Evolutionary conservation across 2,888 invertebrate species (phyloP), one percentile per base, ranked within the genome.

Genomic region (Cryptophagus acutangulus): DNA sequence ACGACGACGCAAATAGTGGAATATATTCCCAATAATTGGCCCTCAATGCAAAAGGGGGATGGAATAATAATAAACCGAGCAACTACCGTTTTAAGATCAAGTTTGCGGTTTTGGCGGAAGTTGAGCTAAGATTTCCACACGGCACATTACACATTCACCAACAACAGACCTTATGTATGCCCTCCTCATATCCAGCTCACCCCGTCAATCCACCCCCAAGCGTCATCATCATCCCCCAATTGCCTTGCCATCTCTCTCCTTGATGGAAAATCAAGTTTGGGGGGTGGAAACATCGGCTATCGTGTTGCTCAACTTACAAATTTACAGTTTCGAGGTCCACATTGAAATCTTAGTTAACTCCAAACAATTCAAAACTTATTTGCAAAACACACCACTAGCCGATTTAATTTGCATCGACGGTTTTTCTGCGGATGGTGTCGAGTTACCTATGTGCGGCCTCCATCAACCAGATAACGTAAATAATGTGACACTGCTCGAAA

Each of bases 81-180:
- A 41, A 54, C 49, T 48, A 46, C 50, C 45, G 52, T 51, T 54
- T 49, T 46, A 48, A 57, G 57, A 52, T 54, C 44, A 49, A 52
- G 55, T 58, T 58, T 49, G 55, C 49, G 57, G 56, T 55, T 55
- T 50, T 37, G 48, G 36, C 51, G 55, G 54, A 58, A 58, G 57
- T 60, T 58, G 49, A 48, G 51, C 51, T 54, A 57, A 58, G 58
- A 58, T 60, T 58, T 58, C 57, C 49, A 51, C 51, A 58, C 57
- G 57, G 57, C 53, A 58, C 59, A 57, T 60, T 60, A 59, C 57
- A 59, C 58, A 60, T 59, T 59, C 52, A 57, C 56, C 51, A 54
- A 47, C 48, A 49, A 40, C 43, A 41, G 49, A 51, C 43, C 29
- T 15, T 17, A 10, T 41, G 12, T 26, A 26, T 20, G n/a, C n/a